These are phyloP conservation scores for Drosophila nebulosa DNA, from an alignment of 1,140 invertebrate genomes.

Conservation along the genomic window DNA sequence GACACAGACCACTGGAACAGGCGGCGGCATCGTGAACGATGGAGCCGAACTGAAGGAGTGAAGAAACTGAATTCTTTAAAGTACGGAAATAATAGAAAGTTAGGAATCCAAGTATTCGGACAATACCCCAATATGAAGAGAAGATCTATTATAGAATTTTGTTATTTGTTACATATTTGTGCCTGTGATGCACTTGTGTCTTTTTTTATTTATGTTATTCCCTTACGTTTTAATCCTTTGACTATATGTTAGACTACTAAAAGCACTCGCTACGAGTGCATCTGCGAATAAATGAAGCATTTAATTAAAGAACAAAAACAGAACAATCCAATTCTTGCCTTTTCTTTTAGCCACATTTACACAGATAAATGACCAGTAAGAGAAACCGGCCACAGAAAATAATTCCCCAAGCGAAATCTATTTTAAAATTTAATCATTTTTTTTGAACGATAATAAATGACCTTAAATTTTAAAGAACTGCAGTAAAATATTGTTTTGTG, in stretches of 20 bases:
- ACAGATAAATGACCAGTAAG: not conserved
- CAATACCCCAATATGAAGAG: slow-evolving; percentile 44
- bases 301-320: slow-evolving; percentile 36
- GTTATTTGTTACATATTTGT: slow-evolving; percentile 45
- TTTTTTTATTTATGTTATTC: slow-evolving; percentile 44
- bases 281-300: slow-evolving; percentile 59
- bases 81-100: too few species aligned
- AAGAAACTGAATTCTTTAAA: not conserved
- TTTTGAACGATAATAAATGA: not conserved
- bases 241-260: slow-evolving; percentile 39
- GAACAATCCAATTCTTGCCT: not conserved
- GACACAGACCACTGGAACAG: slow-evolving; percentile 33
- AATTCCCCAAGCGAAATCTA: not conserved
- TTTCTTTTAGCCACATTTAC: not conserved
- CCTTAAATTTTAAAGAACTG: too few species aligned
- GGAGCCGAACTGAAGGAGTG: slow-evolving; percentile 70
- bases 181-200: slow-evolving; percentile 49
- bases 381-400: not conserved
- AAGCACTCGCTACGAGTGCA: slow-evolving; percentile 35
- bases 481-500: too few species aligned
- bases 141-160: slow-evolving; percentile 45
- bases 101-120: slow-evolving; percentile 28
- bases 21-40: slow-evolving; percentile 44
- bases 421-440: not conserved
- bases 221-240: slow-evolving; percentile 37